Percentiles rank a stretch among this genome's conserved stretches.
Evolutionary conservation across 2,113 vertebrate species (phyloP).

Genomic region (Phalacrocorax brasilianus): DNA sequence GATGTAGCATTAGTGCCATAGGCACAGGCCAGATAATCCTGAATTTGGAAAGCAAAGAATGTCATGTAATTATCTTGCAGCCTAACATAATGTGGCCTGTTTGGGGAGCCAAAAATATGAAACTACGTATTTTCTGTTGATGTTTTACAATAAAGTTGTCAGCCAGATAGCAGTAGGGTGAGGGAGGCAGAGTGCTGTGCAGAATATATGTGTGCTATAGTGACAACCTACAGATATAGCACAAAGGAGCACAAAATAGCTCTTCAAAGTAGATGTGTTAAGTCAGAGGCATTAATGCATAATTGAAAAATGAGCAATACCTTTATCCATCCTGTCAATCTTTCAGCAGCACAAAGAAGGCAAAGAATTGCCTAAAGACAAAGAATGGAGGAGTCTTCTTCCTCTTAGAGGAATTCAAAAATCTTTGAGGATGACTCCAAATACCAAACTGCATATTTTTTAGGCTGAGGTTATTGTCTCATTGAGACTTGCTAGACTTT

Average conservation of each 20-base stretch:
- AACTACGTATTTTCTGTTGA: background rate
- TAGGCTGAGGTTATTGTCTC: background rate
- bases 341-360: background rate
- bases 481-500: background rate
- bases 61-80: slow-evolving; percentile 48
- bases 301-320: background rate
- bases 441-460: background rate
- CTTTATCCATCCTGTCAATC: background rate
- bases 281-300: background rate
- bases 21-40: slow-evolving; percentile 37
- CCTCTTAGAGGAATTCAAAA: background rate
- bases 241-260: background rate
- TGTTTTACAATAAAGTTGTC: slow-evolving; percentile 33
- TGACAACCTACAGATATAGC: background rate
- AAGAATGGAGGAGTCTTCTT: background rate
- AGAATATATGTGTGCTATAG: background rate
- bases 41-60: slow-evolving; percentile 44
- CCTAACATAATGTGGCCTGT: background rate
- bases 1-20: slow-evolving; percentile 39
- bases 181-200: background rate
- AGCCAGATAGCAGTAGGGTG: background rate
- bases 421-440: background rate
- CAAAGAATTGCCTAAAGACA: background rate
- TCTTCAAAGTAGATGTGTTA: background rate
- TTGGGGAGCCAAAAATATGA: slow-evolving; percentile 4